Conservation (phyloP, 2,888 invertebrate species). For the Thelaira solivaga region DNA sequence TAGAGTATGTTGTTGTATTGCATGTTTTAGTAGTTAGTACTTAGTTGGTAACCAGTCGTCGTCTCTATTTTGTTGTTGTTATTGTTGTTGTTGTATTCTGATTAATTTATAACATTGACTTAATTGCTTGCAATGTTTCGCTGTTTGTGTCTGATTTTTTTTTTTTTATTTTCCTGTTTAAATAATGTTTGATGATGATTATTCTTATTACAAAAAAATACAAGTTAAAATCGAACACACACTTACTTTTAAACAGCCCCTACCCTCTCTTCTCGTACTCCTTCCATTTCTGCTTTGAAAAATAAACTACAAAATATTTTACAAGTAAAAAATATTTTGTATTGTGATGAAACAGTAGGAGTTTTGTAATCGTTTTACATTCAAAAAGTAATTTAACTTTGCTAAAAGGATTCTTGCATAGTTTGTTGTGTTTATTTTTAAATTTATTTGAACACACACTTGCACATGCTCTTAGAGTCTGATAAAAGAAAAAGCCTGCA, state of each 20-base stretch:
- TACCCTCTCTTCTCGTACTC: no score
- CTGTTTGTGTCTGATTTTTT: constrained; percentile 55
- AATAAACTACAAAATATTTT: neutral
- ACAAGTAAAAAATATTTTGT: constrained; percentile 21
- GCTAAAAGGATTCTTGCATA: constrained; percentile 57
- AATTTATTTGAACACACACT: neutral
- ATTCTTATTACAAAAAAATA: constrained; percentile 44
- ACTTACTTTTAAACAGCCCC: no score
- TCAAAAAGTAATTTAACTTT: constrained; percentile 63
- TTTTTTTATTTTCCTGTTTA: constrained; percentile 57
- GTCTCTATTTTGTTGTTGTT: constrained; percentile 30
- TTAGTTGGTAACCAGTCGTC: constrained; percentile 4
- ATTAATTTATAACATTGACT: constrained; percentile 70
- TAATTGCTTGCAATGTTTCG: constrained; percentile 70
- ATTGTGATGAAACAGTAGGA: constrained; percentile 60
- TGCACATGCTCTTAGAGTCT: no score
- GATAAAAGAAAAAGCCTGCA: no score
- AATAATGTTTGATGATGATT: constrained; percentile 57
- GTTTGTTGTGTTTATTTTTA: constrained; percentile 18
- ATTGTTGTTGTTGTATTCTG: constrained; percentile 57
- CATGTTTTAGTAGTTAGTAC: constrained; percentile 17
- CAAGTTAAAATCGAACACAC: no score
- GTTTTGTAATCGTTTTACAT: constrained; percentile 63
- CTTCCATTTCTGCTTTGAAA: neutral
- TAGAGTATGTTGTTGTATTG: neutral